Evolutionary conservation across 2,888 invertebrate species (phyloP), one percentile per base, ranked within the genome.

Genomic region (Elmis aenea): DNA sequence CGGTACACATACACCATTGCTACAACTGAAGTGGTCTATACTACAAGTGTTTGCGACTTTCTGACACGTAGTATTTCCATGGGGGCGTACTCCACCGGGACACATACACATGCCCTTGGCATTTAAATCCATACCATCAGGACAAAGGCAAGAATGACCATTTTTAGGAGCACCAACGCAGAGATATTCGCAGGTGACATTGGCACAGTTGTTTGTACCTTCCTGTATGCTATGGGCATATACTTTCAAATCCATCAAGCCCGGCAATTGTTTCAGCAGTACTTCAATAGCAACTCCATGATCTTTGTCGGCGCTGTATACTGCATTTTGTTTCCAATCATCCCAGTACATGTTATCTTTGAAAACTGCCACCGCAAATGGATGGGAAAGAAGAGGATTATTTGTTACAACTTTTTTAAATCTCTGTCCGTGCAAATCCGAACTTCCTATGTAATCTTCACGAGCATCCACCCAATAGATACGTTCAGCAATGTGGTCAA

Each of bases 281-380:
- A 60, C 51, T 70, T 41, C 77, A 8, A 83, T 71, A 14, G 77
- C 77, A 2, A 72, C 68, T 0, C 85, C 85, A 27, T 77, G 75
- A 57, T 85, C 81, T 61, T 90, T 91, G 54, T 89, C 85, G 0
- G 86, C 84, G 3, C 80, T 75, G 57, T 85, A 86, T 34, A 91
- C 83, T 13, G 82, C 78, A 38, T 83, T 81, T 28, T 79, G 78
- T 51, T 83, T 83, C 89, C 88, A 90, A 61, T 92, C 92, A 55
- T 91, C 86, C 91, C 91, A 92, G 57, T 85, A 91, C 75, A 93
- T 79, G 50, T 77, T 76, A 54, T 86, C 83, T 65, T 92, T 92
- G 56, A 86, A 81, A 0, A 92, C 82, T 0, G 84, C 87, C 0
- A 92, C 83, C 0, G 89, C 85, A 58, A 90, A 92, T 3, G 91